Evolutionary conservation across 2,797 vertebrate genomes (phyloP).

Genomic region (Antennarius maculatus): DNA sequence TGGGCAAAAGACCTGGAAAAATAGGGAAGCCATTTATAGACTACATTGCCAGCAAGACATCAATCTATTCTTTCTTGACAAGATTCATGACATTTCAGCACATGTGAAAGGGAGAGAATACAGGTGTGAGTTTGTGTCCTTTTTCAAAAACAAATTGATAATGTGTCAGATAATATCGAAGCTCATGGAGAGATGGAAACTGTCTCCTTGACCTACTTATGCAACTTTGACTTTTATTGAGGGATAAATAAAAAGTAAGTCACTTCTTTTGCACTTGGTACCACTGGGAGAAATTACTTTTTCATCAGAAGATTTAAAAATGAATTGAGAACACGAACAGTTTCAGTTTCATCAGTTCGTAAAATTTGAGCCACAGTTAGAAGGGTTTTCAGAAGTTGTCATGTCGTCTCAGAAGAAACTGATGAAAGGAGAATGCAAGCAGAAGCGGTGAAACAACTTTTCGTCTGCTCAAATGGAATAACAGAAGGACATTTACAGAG

Average conservation of each 20-base stretch:
- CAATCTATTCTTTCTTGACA: conserved; percentile 67
- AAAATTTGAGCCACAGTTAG: not conserved
- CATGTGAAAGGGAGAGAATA: conserved; percentile 41
- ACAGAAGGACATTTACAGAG: conserved; percentile 15
- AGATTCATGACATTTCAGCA: conserved; percentile 76
- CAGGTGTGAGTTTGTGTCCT: conserved; percentile 61
- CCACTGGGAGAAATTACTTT: not conserved
- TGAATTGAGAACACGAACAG: not conserved
- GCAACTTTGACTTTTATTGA: conserved; percentile 44
- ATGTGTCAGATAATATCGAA: conserved; percentile 73
- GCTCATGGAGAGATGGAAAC: conserved; percentile 56
- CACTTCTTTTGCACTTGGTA: not conserved
- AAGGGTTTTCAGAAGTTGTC: not conserved
- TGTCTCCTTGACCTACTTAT: conserved; percentile 64
- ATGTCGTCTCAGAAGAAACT: not conserved
- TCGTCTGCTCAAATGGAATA: conserved; percentile 36
- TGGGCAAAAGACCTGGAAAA: conserved; percentile 16
- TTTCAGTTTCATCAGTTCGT: not conserved
- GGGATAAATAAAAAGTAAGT: conserved; percentile 17
- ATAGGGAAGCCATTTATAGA: conserved; percentile 67
- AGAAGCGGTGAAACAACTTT: conserved; percentile 9
- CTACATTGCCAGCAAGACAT: conserved; percentile 66
- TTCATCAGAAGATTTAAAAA: conserved; percentile 7
- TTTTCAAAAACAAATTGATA: conserved; percentile 73
- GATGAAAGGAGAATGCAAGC: conserved; percentile 12